Evolutionary conservation across 2,888 invertebrate genomes (phyloP), one percentile per base, ranked within the genome.

Genomic region (Tenthredo notha): DNA sequence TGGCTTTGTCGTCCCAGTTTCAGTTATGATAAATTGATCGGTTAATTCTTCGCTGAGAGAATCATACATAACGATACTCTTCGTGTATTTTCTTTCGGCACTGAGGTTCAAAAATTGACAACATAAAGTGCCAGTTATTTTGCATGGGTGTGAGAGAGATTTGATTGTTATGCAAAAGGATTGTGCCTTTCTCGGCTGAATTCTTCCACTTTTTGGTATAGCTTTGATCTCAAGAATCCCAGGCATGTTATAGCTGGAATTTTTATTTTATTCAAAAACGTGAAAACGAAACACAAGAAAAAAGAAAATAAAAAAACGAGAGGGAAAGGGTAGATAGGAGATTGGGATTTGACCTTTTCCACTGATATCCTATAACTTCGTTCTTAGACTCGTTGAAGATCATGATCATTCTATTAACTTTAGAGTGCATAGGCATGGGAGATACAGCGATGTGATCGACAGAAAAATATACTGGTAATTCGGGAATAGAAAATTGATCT

Each of bases 81-180:
- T 92, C 86, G 92, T 89, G 86, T 93, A 92, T n/a, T 87, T 58
- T 74, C 92, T 89, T 80, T 92, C 90, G 86, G 93, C 86, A 47
- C 91, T 93, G 40, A 92, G 90, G 89, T 94, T 92, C 10, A 93
- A 86, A 78, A 94, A 90, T 87, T 93, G 89, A 84, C 94, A 94
- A 25, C 89, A 85, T 74, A 94, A 15, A 89, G 88, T 86, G 84
- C 91, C 47, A 88, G 90, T 85, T 86, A 92, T 86, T 74, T 86
- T 89, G 70, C 93, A 93, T 0, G 93, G 90, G 80, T 90, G 89
- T 84, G 91, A 90, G 74, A 92, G 91, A 0, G 93, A 91, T 21
- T 85, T 86, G 37, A 94, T 89, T 83, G 88, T 90, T 25, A 94
- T 85, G n/a, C 90, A 85, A 74, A 94, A 89, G 25, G 92, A 90